A percentile compares a stretch with the other conserved stretches of the same genome.
phyloP scores from a whole-genome alignment of 2,888 invertebrate genomes.

The Ommatoiulus sabulosus region DNA sequence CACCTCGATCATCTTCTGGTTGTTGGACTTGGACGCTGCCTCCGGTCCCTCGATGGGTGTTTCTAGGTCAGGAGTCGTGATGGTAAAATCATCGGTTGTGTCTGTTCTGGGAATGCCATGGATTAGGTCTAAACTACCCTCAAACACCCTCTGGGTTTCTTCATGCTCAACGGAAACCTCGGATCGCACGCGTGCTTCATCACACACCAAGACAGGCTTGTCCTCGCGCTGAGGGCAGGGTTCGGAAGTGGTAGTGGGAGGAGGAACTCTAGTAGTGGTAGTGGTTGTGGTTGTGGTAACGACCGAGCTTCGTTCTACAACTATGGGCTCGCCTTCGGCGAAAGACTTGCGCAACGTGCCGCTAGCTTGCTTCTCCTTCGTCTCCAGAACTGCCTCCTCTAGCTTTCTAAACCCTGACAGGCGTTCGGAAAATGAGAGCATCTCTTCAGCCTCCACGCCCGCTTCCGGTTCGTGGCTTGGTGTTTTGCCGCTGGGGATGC shows the following conservation, averaged over 20 bases:
- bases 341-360: slow-evolving; percentile 13
- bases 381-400: slow-evolving; percentile 57
- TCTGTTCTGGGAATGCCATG: slow-evolving; percentile 15
- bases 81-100: slow-evolving; percentile 51
- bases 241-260: slow-evolving; percentile 47
- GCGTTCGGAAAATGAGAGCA: slow-evolving; percentile 58
- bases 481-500: neutral
- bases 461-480: neutral
- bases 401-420: slow-evolving; percentile 58
- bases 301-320: neutral
- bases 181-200: slow-evolving; percentile 35
- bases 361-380: slow-evolving; percentile 60
- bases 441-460: slow-evolving; percentile 50
- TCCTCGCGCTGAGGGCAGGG: neutral
- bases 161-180: slow-evolving; percentile 51
- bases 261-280: slow-evolving; percentile 48
- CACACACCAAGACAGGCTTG: neutral
- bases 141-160: slow-evolving; percentile 29
- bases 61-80: slow-evolving; percentile 60
- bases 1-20: slow-evolving; percentile 61
- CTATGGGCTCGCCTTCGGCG: slow-evolving; percentile 56
- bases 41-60: slow-evolving; percentile 60
- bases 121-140: slow-evolving; percentile 55
- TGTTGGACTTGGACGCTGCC: slow-evolving; percentile 60
- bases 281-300: slow-evolving; percentile 39